Evolutionary conservation across 2,113 vertebrate species (phyloP), one percentile per base, ranked within the genome.

Genomic region (Phalacrocorax carbo): DNA sequence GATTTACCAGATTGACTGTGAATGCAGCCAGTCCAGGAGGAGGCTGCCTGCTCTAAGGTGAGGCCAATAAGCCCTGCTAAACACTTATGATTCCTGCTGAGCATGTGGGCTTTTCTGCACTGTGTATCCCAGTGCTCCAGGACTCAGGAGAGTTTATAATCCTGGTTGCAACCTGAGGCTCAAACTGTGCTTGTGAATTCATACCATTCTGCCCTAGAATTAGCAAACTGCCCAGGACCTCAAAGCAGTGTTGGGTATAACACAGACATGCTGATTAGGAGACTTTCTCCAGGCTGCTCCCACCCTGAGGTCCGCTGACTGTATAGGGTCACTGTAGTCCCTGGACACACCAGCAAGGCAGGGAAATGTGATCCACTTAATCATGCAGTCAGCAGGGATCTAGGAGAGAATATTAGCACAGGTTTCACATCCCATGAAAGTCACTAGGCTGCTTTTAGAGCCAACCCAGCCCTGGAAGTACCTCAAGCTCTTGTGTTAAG

Each of bases 1-100:
- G 73, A 57, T 95, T 86, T 76, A 58, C 84, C 70, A 85, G 62
- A 75, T 55, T 87, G 83, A 29, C 89, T 91, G 70, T 52, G 91
- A 68, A 70, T 42, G 42, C 83, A 88, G 7, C 23, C 21, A 34
- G 65, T 76, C n/a, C 57, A 71, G 61, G 69, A 93, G 79, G 71
- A 82, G 44, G 64, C 65, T 95, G 72, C 52, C 65, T 79, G 19
- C 65, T 23, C 48, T 78, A 10, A 75, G 10, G 22, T 46, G 34
- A 62, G 16, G 18, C 62, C 55, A 29, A 29, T 21, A 86, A 73
- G 7, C 23, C 21, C 57, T 51, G 65, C 38, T 60, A 25, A 80
- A 72, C 3, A 6, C 38, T 71, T 40, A 22, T 48, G 40, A 49
- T 12, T 86, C 54, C 75, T 90, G 65, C 49, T 77, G 91, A 84